These are phyloP conservation scores for Manis crassicaudata DNA, from an alignment of 2,797 vertebrate genomes.

Conservation along the genomic window DNA sequence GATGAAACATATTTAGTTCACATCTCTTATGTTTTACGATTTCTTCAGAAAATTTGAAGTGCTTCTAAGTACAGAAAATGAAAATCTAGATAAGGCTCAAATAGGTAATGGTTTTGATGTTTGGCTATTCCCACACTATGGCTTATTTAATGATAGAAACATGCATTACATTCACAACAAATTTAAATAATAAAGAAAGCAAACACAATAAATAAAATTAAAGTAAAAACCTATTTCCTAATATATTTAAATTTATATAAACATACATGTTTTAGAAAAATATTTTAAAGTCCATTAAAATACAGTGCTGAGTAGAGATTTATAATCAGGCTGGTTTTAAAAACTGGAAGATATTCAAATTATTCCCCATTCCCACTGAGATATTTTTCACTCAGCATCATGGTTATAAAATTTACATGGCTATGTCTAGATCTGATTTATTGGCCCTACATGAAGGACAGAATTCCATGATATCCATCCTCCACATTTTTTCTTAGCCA, in stretches of 20 bases:
- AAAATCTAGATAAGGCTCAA: background rate
- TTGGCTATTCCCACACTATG: background rate
- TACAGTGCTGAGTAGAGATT: background rate
- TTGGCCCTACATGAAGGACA: background rate
- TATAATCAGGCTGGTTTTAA: background rate
- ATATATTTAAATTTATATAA: background rate
- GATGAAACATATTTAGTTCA: background rate
- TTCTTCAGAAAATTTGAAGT: constrained; percentile 22
- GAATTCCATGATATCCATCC: background rate
- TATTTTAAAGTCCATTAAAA: background rate
- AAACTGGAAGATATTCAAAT: background rate
- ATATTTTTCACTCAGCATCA: background rate
- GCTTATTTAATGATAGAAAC: background rate
- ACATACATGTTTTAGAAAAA: background rate
- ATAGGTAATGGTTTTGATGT: background rate
- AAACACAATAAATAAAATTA: background rate
- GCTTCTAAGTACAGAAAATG: constrained; percentile 32
- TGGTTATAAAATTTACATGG: background rate
- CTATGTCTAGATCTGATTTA: background rate
- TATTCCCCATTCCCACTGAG: accelerated
- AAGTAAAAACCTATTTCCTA: background rate
- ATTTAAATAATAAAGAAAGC: constrained; percentile 5
- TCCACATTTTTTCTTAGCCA: background rate
- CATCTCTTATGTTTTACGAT: background rate
- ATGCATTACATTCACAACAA: background rate